Percentiles rank a stretch among this genome's conserved stretches.
These are phyloP conservation scores for Listronotus oregonensis DNA, from an alignment of 1,140 invertebrate species.

Conservation along the genomic window DNA sequence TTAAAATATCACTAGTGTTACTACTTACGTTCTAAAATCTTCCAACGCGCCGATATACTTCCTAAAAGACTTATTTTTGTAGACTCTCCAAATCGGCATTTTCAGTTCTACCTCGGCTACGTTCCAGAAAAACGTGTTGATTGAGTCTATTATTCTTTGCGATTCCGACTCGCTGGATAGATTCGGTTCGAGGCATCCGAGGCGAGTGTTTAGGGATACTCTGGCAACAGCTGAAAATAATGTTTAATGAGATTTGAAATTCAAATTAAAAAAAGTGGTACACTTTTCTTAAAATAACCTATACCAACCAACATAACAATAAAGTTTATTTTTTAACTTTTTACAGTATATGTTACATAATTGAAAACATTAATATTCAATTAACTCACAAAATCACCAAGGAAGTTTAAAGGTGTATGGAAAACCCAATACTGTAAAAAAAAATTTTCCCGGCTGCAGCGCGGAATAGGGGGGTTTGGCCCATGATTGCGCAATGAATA, in stretches of 20 bases:
- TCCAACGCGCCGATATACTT: conserved; percentile 76
- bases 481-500: too few relatives aligned
- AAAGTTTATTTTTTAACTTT: too few relatives aligned
- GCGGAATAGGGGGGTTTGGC: too few relatives aligned
- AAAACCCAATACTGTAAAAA: too few relatives aligned
- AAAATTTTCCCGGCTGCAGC: too few relatives aligned
- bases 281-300: too few relatives aligned
- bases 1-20: too few relatives aligned
- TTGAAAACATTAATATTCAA: too few relatives aligned
- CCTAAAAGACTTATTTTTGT: conserved; percentile 74
- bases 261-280: background rate
- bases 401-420: too few relatives aligned
- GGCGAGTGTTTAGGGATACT: conserved; percentile 77
- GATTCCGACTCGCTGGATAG: conserved; percentile 65
- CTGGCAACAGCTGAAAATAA: conserved; percentile 72
- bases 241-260: conserved; percentile 8
- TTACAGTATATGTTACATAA: too few relatives aligned
- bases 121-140: conserved; percentile 80
- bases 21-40: conserved; percentile 68
- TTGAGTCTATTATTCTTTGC: conserved; percentile 74
- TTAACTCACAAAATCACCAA: too few relatives aligned
- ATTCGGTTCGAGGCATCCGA: conserved; percentile 75
- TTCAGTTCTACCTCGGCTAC: conserved; percentile 78
- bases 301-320: too few relatives aligned
- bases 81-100: conserved; percentile 79